Evolutionary conservation across 1,140 invertebrate species (phyloP).

Genomic region (Leptoteleia sp.): DNA sequence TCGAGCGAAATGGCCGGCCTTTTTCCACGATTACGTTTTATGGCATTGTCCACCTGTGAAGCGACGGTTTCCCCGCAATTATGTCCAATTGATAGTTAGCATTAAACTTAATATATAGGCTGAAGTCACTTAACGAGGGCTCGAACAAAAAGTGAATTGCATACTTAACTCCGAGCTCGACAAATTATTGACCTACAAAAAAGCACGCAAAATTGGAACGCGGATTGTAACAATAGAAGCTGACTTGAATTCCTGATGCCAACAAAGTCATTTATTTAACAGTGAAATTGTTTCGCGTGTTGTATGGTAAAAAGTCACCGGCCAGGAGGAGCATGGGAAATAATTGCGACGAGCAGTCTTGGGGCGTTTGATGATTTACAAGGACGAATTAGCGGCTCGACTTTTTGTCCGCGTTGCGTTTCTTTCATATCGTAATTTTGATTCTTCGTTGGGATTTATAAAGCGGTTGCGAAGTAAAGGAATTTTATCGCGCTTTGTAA

Average conservation of each 20-base stretch:
- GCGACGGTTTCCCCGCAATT: slow-evolving; percentile 36
- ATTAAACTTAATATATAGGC: slow-evolving; percentile 44
- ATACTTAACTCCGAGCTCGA: slow-evolving; percentile 26
- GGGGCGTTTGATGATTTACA: slow-evolving; percentile 21
- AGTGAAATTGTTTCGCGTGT: slow-evolving; percentile 20
- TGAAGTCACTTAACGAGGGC: slow-evolving; percentile 30
- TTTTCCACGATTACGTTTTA: slow-evolving; percentile 31
- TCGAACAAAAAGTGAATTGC: slow-evolving; percentile 34
- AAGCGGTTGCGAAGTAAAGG: too few relatives aligned
- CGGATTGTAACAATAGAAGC: not conserved
- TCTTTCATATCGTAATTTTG: too few relatives aligned
- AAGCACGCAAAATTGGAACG: slow-evolving; percentile 9
- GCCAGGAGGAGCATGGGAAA: not conserved
- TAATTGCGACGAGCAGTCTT: not conserved
- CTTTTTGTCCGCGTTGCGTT: too few relatives aligned
- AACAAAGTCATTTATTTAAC: slow-evolving; percentile 18
- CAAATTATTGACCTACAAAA: slow-evolving; percentile 40
- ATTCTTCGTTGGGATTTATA: too few relatives aligned
- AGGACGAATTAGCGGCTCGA: slow-evolving; percentile 14
- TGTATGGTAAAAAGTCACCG: slow-evolving; percentile 2
- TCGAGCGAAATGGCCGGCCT: slow-evolving; percentile 6
- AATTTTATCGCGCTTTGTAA: too few relatives aligned
- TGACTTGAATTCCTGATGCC: not conserved
- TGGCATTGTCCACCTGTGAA: slow-evolving; percentile 28
- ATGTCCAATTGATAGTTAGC: slow-evolving; percentile 28